Base-by-base conservation (phyloP, 2,797 vertebrate species). In the Melanotaenia maccullochi region DNA sequence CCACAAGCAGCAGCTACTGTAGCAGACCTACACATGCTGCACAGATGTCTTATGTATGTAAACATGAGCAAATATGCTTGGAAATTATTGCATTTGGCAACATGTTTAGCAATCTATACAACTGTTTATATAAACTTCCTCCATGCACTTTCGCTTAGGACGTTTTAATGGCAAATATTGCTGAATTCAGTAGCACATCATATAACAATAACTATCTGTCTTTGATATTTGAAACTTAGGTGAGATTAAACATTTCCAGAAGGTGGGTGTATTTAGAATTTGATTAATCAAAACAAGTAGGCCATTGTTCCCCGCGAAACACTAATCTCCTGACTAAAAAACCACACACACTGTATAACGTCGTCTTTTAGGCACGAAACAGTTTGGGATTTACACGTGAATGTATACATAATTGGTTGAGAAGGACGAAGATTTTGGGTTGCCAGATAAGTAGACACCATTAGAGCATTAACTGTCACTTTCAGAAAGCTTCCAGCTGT, bases 401-500 rank as follows among this genome's bases (percentile, higher is more conserved):
- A 20, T 2, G 6, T 44, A 7, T 44, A 44, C 18, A 44, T 44
- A 25, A 54, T 16, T 25, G 52, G 52, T 25, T 20, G 66, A 6
- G 57, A 16, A 30, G 32, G 9, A 61, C 51, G 24, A 68, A 44
- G 60, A 68, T 70, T 78, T 83, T 78, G 71, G 38, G 85, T 86
- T 86, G 75, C 78, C 79, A 79, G 69, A 87, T 66, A 70, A 68
- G 36, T 73, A 88, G 65, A 76, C 72, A 76, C 70, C 79, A 72
- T 85, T 76, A 85, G 66, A 75, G 76, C 82, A 78, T 86, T 73
- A 59, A 81, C 75, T 83, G 78, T 84, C 87, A 92, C 88, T 88
- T 81, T 81, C 66, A 83, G 82, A 84, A 86, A 86, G 90, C 90
- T 88, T 81, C 76, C 83, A 85, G 89, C 92, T 93, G 91, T 93